Evolutionary conservation across 2,797 vertebrate species (phyloP), one percentile per base, ranked within the genome.

Genomic region (Tarsius wallacei): DNA sequence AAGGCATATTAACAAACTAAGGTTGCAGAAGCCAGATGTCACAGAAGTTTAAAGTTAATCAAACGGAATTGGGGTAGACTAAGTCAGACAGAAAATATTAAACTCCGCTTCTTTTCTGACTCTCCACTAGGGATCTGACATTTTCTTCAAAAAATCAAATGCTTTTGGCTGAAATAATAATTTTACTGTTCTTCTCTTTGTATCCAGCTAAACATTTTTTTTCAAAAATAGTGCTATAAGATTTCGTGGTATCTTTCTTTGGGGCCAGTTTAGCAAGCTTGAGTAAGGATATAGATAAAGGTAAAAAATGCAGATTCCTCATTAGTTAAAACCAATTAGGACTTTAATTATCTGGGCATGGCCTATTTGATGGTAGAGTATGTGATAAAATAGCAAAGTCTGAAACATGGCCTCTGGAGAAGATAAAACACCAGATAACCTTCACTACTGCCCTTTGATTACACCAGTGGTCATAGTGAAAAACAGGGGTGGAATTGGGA

Each of bases 171-270:
- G 3, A 95, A 83, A 36, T 70, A 59, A 89, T 85, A 74, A 78
- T 80, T 93, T 97, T 42, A 71, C 26, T 47, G 19, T 53, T 81
- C 21, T 83, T 95, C 42, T 76, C 59, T 94, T 68, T 91, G 22
- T 90, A 49, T 74, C 10, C 14, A 63, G 63, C 63, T n/a, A 66
- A 80, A 64, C 24, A 81, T 77, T 42, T 42, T 42, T 42, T 42
- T 42, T 68, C 7, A 78, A 81, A 90, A 95, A 64, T 19, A 53
- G 3, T 36, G 24, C 64, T 68, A 42, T 1, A 15, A 85, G n/a
- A n/a, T 83, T 82, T 70, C 24, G 15, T 89, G 31, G 19, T 66
- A 94, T 70, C 66, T 78, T 82, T 87, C 51, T 87, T 49, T 2
- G 16, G 17, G 59, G 31, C 26, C 53, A 71, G 33, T 13, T 68